These are phyloP conservation scores for Ictidomys tridecemlineatus DNA, from an alignment of 2,113 vertebrate genomes.

Conservation along the genomic window DNA sequence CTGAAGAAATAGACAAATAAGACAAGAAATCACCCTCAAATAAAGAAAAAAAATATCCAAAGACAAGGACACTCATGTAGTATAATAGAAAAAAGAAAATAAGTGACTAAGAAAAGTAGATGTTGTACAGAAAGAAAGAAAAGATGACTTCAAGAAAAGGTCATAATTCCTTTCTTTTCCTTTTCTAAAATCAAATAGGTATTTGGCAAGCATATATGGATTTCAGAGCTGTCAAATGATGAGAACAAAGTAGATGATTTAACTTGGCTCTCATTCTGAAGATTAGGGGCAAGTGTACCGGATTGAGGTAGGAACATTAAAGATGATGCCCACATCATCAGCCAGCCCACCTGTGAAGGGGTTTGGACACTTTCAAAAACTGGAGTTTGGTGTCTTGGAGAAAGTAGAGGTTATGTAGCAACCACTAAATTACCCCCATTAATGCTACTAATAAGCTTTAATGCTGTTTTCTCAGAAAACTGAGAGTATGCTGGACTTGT, in stretches of 20 bases:
- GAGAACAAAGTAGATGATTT: background rate
- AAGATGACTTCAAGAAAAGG: background rate
- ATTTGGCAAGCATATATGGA: conserved; percentile 23
- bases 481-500: background rate
- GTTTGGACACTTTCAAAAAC: background rate
- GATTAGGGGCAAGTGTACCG: background rate
- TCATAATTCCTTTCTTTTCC: background rate
- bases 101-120: background rate
- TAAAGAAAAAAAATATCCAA: background rate
- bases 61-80: background rate
- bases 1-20: background rate
- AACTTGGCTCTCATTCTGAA: background rate
- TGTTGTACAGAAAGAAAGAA: background rate
- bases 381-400: background rate
- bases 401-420: background rate
- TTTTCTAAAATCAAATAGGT: background rate
- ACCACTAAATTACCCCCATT: background rate
- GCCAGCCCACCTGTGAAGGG: background rate
- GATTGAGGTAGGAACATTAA: background rate
- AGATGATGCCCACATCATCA: too few relatives aligned
- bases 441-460: background rate
- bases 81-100: background rate
- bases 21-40: background rate
- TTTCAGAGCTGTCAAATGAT: background rate
- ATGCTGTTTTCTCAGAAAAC: background rate